Percentiles rank a stretch among this genome's conserved stretches.
Conservation (phyloP, 1,140 invertebrate genomes). For the Himalopsyche phryganea region DNA sequence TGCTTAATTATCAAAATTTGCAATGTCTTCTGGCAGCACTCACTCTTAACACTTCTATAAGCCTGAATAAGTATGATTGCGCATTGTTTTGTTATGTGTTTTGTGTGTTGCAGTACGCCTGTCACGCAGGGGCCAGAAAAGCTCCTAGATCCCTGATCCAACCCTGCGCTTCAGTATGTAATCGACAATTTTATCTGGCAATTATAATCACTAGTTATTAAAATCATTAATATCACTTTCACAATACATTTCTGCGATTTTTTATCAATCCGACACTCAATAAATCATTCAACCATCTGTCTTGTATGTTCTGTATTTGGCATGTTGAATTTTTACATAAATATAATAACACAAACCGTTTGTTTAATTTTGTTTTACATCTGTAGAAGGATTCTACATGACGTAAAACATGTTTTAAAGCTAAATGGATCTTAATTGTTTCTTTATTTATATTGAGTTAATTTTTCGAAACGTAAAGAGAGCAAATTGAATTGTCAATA, state of each 20-base stretch:
- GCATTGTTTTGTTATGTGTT: slow-evolving; percentile 34
- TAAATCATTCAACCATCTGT: background rate
- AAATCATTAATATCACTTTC: background rate
- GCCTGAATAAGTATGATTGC: slow-evolving; percentile 19
- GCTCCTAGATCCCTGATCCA: slow-evolving; percentile 47
- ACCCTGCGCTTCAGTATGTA: slow-evolving; percentile 33
- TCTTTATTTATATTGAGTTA: too few species aligned
- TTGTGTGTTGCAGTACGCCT: slow-evolving; percentile 49
- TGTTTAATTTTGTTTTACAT: too few species aligned
- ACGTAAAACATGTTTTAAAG: too few species aligned
- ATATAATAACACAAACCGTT: background rate
- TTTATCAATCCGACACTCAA: background rate
- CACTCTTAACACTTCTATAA: too few species aligned
- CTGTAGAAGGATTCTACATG: too few species aligned
- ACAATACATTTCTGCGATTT: background rate
- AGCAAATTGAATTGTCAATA: too few species aligned
- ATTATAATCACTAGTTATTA: background rate
- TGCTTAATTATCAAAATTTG: too few species aligned
- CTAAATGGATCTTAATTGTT: too few species aligned
- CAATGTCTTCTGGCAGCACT: too few species aligned
- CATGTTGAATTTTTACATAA: background rate
- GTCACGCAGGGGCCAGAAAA: slow-evolving; percentile 52
- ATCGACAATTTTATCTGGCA: slow-evolving; percentile 6
- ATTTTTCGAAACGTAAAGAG: too few species aligned
- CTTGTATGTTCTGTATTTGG: background rate